phyloP scores from a whole-genome alignment of 2,797 vertebrate genomes.

The Pristis pectinata region DNA sequence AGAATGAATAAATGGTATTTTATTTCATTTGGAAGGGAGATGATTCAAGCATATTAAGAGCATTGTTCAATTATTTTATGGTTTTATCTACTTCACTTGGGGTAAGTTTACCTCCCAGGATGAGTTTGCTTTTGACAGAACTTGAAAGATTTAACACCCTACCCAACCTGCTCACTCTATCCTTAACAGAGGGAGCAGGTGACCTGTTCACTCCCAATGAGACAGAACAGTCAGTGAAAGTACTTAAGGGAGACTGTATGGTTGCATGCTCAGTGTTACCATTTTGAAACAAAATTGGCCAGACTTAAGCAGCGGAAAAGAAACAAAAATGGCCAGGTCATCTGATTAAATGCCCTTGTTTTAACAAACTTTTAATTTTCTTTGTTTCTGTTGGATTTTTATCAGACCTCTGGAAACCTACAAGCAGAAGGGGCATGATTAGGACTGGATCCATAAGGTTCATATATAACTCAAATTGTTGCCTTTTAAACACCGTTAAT shows the following conservation, averaged over 20 bases:
- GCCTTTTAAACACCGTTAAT: too few relatives aligned
- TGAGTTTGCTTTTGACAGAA: not conserved
- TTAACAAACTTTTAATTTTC: not conserved
- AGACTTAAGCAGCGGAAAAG: too few relatives aligned
- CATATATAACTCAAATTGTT: too few relatives aligned
- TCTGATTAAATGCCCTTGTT: not conserved
- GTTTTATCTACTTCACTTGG: not conserved
- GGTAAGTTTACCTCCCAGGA: not conserved
- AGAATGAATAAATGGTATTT: not conserved
- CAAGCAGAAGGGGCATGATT: not conserved
- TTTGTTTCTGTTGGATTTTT: not conserved
- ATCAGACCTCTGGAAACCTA: not conserved
- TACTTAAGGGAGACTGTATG: too few relatives aligned
- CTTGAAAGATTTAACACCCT: not conserved
- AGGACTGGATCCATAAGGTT: not conserved
- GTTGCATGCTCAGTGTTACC: too few relatives aligned
- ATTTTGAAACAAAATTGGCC: too few relatives aligned
- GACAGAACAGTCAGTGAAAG: too few relatives aligned
- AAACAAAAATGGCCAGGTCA: too few relatives aligned
- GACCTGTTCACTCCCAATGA: not conserved
- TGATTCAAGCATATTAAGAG: not conserved
- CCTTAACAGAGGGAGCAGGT: not conserved
- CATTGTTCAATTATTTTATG: not conserved
- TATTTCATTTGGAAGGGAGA: not conserved
- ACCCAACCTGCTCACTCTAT: not conserved